These are phyloP conservation scores for Unio pictorum DNA, from an alignment of 2,888 invertebrate species.

Conservation along the genomic window DNA sequence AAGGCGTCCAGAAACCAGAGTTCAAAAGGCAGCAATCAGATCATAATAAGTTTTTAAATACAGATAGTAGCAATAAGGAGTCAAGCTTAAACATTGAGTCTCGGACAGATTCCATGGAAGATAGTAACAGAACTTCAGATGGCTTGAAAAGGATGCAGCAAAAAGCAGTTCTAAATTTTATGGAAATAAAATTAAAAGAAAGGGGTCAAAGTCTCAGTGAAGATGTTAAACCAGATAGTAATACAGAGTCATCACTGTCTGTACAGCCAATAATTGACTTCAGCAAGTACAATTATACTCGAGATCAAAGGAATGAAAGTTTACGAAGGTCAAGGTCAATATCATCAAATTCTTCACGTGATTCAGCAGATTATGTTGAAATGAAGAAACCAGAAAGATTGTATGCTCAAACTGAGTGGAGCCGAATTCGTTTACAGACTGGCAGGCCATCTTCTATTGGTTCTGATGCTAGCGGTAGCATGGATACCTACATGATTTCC, in stretches of 20 bases:
- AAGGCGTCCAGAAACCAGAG: too few species aligned
- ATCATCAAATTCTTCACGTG: slow-evolving; percentile 44
- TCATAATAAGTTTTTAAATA: too few species aligned
- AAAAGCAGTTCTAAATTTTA: slow-evolving; percentile 85
- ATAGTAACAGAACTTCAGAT: too few species aligned
- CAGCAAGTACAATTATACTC: slow-evolving; percentile 41
- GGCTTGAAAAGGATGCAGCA: slow-evolving; percentile 87
- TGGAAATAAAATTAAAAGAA: slow-evolving; percentile 79
- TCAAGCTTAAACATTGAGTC: too few species aligned
- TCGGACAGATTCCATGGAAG: too few species aligned
- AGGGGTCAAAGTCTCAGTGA: slow-evolving; percentile 6
- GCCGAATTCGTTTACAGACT: slow-evolving; percentile 50
- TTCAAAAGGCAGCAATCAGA: too few species aligned
- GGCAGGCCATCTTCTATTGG: slow-evolving; percentile 44
- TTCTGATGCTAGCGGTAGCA: slow-evolving; percentile 34
- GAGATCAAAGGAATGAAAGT: slow-evolving; percentile 53
- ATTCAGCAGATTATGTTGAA: slow-evolving; percentile 54
- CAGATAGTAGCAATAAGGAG: too few species aligned
- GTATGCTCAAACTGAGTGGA: slow-evolving; percentile 59
- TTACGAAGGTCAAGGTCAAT: slow-evolving; percentile 53
- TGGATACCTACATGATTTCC: slow-evolving; percentile 25
- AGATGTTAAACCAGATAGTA: neutral
- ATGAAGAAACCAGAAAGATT: slow-evolving; percentile 44
- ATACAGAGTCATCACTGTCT: neutral
- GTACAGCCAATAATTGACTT: neutral